A percentile compares a stretch with the other conserved stretches of the same genome.
Evolutionary conservation across 2,113 vertebrate genomes (phyloP).

Genomic region (Zosterops borbonicus): DNA sequence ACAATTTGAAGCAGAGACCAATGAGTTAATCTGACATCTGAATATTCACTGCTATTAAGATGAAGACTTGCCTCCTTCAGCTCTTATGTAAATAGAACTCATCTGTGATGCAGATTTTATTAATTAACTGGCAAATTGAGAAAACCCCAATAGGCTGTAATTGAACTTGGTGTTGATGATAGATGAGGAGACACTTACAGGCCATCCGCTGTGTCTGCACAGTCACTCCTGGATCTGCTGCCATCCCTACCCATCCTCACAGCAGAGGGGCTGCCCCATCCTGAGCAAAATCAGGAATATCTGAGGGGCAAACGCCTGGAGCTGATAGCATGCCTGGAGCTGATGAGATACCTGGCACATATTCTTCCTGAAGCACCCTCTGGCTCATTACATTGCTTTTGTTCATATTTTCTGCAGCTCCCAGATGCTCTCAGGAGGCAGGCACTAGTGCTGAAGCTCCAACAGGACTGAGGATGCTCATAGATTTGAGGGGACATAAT

Average conservation of each 20-base stretch:
- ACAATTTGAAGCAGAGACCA: background rate
- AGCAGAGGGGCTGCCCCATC: background rate
- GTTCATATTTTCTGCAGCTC: background rate
- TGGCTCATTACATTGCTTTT: background rate
- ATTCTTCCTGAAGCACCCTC: background rate
- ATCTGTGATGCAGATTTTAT: conserved; percentile 70
- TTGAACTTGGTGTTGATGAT: conserved; percentile 56
- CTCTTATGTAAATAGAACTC: conserved; percentile 71
- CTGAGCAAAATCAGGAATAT: background rate
- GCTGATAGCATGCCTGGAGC: background rate
- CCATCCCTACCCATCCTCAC: background rate
- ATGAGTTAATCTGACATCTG: conserved; percentile 50
- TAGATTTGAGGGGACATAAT: background rate
- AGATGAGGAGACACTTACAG: conserved; percentile 56
- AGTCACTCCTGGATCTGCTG: background rate
- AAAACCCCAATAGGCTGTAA: conserved; percentile 65
- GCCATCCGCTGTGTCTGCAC: conserved; percentile 10
- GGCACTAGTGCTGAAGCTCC: background rate
- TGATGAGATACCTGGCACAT: background rate
- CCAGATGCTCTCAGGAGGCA: background rate
- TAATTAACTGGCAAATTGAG: conserved; percentile 70
- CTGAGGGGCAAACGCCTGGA: background rate
- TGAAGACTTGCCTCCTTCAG: conserved; percentile 65
- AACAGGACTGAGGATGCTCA: background rate
- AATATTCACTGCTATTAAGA: conserved; percentile 58